Base-by-base conservation (phyloP, 2,113 vertebrate genomes). In the Nothobranchius furzeri region DNA sequence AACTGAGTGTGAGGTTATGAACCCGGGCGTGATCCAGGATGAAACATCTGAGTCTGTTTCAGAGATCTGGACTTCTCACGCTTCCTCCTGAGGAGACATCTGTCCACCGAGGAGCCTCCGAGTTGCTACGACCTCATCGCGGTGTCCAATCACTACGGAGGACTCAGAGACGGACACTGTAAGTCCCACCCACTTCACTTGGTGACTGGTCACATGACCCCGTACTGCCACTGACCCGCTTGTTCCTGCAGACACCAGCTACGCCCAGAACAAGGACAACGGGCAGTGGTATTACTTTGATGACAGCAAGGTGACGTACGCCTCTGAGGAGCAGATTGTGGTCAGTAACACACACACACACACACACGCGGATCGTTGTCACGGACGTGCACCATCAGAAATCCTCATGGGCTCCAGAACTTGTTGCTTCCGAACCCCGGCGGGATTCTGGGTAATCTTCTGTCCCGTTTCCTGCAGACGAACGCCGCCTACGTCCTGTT, bases 231-330 rank as follows among this genome's bases (percentile, higher is more conserved):
- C 9, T 6, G 3, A 12, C 1, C 1, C 24, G 49, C 42, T 25
- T 71, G 12, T 36, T 2, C 1, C 7, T 71, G 10, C 76, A 96
- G 95, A 96, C 87, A 96, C 95, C 24, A 95, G 93, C 53, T 95
- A 95, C 53, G 94, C 95, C 20, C 78, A 78, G 64, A 95, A 95
- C 90, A 96, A 96, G 85, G 95, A 96, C 64, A 94, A 92, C 0
- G 93, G 90, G n/a, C 93, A 93, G 69, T 96, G 95, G 95, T 94
- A 94, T 84, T 94, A 95, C 85, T 95, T 95, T 40, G 95, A 96
- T 12, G 94, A 96, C 87, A 95, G 86, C 82, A 95, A 92, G 9
- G 94, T 96, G 75, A 95, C 94, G 0, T 91, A 88, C 51, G 94
- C 95, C 63, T 83, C 75, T 1, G 93, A 95, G 83, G 92, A 92